These are phyloP conservation scores for Henicopernis longicauda DNA, from an alignment of 2,113 vertebrate species.

Conservation along the genomic window DNA sequence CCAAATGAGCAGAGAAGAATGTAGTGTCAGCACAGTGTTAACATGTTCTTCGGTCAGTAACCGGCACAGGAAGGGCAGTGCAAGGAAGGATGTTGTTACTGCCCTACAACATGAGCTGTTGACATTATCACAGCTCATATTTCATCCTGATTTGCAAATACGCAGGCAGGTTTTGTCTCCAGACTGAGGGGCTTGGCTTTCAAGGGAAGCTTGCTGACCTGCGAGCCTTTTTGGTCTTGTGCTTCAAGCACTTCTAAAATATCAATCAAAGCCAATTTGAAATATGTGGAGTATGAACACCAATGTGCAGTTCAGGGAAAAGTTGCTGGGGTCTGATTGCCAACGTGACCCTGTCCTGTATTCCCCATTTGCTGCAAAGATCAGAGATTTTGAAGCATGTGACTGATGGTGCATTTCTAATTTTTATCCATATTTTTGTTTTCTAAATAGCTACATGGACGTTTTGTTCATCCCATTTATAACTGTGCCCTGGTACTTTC, in stretches of 20 bases:
- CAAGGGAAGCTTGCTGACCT: not conserved
- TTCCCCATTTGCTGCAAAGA: not conserved
- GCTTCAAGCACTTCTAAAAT: not conserved
- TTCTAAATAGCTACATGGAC: not conserved
- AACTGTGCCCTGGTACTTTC: not conserved
- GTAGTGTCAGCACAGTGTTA: not conserved
- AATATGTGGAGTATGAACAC: not conserved
- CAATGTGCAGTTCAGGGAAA: not conserved
- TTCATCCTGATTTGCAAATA: not conserved
- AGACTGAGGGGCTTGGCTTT: not conserved
- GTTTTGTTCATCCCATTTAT: not conserved
- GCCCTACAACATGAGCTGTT: not conserved
- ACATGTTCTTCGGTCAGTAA: not conserved
- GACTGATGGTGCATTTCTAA: not conserved
- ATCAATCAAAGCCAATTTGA: not conserved
- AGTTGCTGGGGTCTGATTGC: not conserved
- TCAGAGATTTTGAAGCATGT: not conserved
- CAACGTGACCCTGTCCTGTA: accelerated
- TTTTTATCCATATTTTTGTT: not conserved
- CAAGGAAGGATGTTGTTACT: not conserved
- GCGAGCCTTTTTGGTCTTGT: not conserved
- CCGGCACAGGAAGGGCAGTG: not conserved
- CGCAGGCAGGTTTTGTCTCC: not conserved
- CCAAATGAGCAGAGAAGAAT: not conserved
- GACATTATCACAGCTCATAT: not conserved